phyloP scores from a whole-genome alignment of 2,113 vertebrate genomes.

The Pteruthius melanotis region DNA sequence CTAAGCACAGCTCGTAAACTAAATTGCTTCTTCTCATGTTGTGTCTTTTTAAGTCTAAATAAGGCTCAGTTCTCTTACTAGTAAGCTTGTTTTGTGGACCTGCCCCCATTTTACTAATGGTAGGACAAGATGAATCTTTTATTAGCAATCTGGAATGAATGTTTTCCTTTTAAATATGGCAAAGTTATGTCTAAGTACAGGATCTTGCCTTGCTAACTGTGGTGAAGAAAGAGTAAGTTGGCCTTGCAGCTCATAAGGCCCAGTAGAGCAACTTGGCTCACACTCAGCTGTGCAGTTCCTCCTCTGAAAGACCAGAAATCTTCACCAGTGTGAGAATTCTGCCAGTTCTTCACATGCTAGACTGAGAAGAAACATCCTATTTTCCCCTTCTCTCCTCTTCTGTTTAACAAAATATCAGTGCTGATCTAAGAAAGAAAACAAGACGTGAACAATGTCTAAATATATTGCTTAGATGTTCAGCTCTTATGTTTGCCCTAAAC shows the following conservation, averaged over 20 bases:
- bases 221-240: not conserved
- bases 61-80: not conserved
- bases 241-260: not conserved
- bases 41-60: not conserved
- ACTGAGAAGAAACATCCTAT: not conserved
- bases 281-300: not conserved
- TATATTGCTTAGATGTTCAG: not conserved
- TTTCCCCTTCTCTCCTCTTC: not conserved
- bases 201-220: not conserved
- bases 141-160: not conserved
- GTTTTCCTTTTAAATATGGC: not conserved
- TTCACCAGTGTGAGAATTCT: not conserved
- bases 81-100: not conserved
- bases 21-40: not conserved
- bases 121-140: not conserved
- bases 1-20: not conserved
- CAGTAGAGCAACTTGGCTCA: not conserved
- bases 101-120: not conserved
- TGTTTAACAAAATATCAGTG: not conserved
- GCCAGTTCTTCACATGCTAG: not conserved
- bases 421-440: not conserved
- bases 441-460: not conserved
- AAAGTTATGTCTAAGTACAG: not conserved
- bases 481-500: not conserved
- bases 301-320: not conserved